Base-by-base conservation (phyloP, 1,140 invertebrate genomes). In the Pristionchus pacificus region DNA sequence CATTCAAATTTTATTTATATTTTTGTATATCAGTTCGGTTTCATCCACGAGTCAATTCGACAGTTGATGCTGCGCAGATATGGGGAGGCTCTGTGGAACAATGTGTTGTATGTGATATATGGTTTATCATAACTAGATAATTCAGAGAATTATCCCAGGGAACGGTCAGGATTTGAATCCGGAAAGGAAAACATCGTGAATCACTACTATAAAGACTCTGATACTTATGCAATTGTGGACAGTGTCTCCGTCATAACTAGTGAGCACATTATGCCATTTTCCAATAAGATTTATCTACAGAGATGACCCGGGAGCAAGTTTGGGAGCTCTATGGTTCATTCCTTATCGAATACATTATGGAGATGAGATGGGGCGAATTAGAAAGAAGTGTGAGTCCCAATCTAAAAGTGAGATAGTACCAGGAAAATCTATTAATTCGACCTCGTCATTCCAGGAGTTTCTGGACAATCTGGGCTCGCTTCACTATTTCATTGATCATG, bases 401-500 rank as follows among this genome's bases (percentile, higher is more conserved):
- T 57, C 64, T 81, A 2, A 81, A 83, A 33, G 70, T 31, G 14
- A 25, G 24, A 62, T 25, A 14, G n/a, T n/a, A n/a, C n/a, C n/a
- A n/a, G n/a, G n/a, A n/a, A n/a, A n/a, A n/a, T n/a, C n/a, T n/a
- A n/a, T n/a, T n/a, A n/a, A n/a, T n/a, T n/a, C n/a, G n/a, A n/a
- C n/a, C n/a, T n/a, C n/a, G n/a, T n/a, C n/a, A 60, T n/a, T 67
- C 14, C 24, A 69, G 29, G 80, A 79, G 14, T 81, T 81, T 64
- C 64, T 81, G 60, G 77, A 81, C 63, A 81, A 82, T 70, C 72
- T 81, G 29, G 80, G 83, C 61, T 78, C 77, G 14, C 60, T 81
- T 1, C 80, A 81, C 31, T 83, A 81, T 38, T 81, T 81, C 58
- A 81, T 81, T 58, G 81, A 83, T 62, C 79, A 83, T 55, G 79